Conservation (phyloP, 2,797 vertebrate species). For the Sebastes elongatus region DNA sequence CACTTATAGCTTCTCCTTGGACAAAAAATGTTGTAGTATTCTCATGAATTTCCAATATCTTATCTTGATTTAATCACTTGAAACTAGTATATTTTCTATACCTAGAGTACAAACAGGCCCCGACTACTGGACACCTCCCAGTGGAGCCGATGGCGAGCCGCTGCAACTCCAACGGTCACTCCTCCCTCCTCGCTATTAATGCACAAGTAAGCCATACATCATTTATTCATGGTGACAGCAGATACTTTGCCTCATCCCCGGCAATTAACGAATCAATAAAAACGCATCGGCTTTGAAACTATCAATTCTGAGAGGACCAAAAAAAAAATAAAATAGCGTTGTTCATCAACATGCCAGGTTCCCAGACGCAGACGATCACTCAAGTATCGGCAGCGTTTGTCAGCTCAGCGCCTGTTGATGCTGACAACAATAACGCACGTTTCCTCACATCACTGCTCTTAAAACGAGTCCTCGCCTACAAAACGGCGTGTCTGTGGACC, state of each 20-base stretch:
- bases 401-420: conserved; percentile 48
- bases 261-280: conserved; percentile 84
- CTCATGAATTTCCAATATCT: conserved; percentile 4
- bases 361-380: conserved; percentile 66
- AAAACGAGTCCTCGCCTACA: conserved; percentile 58
- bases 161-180: conserved; percentile 41
- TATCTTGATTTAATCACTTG: conserved; percentile 18
- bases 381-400: conserved; percentile 64
- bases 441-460: conserved; percentile 40
- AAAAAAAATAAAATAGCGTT: conserved; percentile 18
- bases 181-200: conserved; percentile 52
- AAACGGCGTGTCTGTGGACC: conserved; percentile 30
- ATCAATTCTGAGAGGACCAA: conserved; percentile 66
- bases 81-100: background rate
- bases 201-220: conserved; percentile 72
- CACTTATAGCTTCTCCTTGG: conserved; percentile 26
- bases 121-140: background rate
- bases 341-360: conserved; percentile 75
- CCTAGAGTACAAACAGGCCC: background rate
- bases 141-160: background rate
- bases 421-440: conserved; percentile 32
- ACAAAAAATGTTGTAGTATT: conserved; percentile 6
- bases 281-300: conserved; percentile 73
- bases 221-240: conserved; percentile 79
- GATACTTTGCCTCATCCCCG: conserved; percentile 65